These are phyloP conservation scores for Terrapene triunguis DNA, from an alignment of 2,113 vertebrate genomes.

Conservation along the genomic window DNA sequence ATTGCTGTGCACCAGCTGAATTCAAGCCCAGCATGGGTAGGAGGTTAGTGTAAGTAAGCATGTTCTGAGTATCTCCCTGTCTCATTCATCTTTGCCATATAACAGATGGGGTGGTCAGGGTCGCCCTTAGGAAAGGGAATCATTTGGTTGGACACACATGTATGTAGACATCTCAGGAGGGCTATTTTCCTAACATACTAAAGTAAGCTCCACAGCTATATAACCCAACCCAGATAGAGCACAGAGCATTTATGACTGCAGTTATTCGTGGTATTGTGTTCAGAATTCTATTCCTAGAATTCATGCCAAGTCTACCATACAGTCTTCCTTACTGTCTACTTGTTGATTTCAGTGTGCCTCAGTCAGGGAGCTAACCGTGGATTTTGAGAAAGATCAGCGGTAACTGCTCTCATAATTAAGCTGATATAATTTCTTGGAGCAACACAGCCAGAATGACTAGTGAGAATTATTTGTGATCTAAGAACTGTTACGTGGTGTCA, in stretches of 20 bases:
- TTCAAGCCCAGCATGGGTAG: neutral
- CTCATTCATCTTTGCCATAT: neutral
- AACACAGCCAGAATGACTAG: neutral
- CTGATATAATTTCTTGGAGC: neutral
- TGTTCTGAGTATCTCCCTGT: neutral
- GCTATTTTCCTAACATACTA: neutral
- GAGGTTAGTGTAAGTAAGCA: neutral
- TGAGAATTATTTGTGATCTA: neutral
- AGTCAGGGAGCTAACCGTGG: neutral
- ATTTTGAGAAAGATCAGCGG: neutral
- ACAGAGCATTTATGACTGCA: neutral
- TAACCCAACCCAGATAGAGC: neutral
- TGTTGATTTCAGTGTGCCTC: neutral
- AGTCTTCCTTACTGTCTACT: neutral
- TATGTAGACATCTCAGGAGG: neutral
- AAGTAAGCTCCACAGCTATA: neutral
- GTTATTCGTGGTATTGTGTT: neutral
- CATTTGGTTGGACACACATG: neutral
- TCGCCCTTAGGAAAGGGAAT: neutral
- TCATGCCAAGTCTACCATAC: rapidly evolving
- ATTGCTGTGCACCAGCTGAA: neutral
- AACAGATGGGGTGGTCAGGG: neutral
- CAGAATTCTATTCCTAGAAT: neutral
- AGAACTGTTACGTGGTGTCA: rapidly evolving
- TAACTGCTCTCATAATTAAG: neutral